These are phyloP conservation scores for Menidia beryllina DNA, from an alignment of 2,113 vertebrate species.

Conservation along the genomic window DNA sequence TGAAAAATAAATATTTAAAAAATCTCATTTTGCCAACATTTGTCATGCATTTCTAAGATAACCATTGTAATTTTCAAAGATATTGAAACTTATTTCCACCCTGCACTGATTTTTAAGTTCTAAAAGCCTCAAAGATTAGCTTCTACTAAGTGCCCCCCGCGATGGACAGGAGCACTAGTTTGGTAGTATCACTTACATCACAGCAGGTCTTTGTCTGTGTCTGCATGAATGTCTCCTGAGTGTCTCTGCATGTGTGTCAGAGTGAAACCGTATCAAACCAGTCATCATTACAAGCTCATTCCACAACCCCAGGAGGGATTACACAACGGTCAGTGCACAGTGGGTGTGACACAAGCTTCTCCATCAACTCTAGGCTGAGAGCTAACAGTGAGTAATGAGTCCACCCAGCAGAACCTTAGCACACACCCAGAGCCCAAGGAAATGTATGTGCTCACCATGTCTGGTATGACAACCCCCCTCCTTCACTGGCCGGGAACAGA, in stretches of 20 bases:
- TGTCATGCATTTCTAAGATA: no score
- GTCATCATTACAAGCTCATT: constrained; percentile 77
- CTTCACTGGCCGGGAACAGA: constrained; percentile 66
- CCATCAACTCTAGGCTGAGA: constrained; percentile 55
- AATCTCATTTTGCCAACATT: no score
- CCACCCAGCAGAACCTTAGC: constrained; percentile 69
- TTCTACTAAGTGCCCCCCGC: constrained; percentile 13
- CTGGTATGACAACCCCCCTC: constrained; percentile 75
- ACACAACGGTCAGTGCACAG: constrained; percentile 66
- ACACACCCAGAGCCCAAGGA: constrained; percentile 70
- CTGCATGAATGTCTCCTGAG: constrained; percentile 47
- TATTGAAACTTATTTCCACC: background rate
- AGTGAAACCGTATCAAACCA: constrained; percentile 71
- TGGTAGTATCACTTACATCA: constrained; percentile 52
- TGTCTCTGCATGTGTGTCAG: constrained; percentile 55
- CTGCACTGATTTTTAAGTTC: background rate
- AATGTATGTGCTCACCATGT: constrained; percentile 77
- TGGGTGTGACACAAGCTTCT: constrained; percentile 70
- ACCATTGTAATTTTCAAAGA: background rate
- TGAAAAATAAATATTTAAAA: no score
- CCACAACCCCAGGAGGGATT: constrained; percentile 75
- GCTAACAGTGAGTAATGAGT: constrained; percentile 75
- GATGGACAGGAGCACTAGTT: constrained; percentile 49
- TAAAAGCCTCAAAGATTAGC: background rate
- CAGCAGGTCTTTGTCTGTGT: constrained; percentile 54